phyloP scores from a whole-genome alignment of 2,888 invertebrate genomes.

The Acanthacorydalis orientalis region DNA sequence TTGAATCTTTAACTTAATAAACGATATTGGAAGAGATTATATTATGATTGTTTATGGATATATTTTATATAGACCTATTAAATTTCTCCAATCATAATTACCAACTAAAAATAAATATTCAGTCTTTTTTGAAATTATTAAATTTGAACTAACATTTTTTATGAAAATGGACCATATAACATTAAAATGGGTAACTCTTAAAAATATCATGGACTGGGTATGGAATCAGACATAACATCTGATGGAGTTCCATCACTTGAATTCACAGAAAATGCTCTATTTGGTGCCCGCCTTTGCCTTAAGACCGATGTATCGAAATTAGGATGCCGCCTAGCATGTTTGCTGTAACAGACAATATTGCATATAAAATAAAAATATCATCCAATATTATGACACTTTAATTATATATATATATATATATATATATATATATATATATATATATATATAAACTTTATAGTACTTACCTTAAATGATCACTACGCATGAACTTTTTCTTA shows the following conservation, averaged over 20 bases:
- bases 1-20: too few relatives aligned
- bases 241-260: constrained; percentile 33
- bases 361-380: neutral
- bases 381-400: neutral
- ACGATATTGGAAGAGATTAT: too few relatives aligned
- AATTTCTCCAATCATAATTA: too few relatives aligned
- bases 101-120: too few relatives aligned
- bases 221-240: constrained; percentile 30
- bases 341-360: constrained; percentile 26
- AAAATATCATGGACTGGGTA: constrained; percentile 23
- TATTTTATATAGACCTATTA: too few relatives aligned
- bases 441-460: neutral
- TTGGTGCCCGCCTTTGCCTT: constrained; percentile 31
- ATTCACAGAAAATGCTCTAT: constrained; percentile 30
- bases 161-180: too few relatives aligned
- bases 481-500: constrained; percentile 45
- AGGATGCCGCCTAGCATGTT: constrained; percentile 43
- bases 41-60: too few relatives aligned
- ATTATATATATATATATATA: neutral
- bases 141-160: too few relatives aligned
- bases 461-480: constrained; percentile 40
- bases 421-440: neutral
- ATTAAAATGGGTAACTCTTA: too few relatives aligned
- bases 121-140: too few relatives aligned
- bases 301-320: constrained; percentile 40